Percentiles rank a stretch among this genome's conserved stretches.
Evolutionary conservation across 2,888 invertebrate genomes (phyloP).

Genomic region (Digitonthophagus gazella): DNA sequence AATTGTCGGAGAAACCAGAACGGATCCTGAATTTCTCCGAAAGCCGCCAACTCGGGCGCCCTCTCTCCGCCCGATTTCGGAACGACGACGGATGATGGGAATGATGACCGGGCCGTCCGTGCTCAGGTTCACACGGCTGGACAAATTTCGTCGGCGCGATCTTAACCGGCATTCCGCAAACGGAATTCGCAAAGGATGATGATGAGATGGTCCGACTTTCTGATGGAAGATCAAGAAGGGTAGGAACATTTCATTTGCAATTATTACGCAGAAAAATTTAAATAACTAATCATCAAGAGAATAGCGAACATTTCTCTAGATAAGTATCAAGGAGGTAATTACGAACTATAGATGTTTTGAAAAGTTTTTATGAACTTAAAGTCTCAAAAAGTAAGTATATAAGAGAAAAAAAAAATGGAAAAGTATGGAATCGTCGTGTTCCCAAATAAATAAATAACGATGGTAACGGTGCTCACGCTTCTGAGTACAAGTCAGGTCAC

Average conservation of each 20-base stretch:
- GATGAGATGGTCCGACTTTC: slow-evolving; percentile 19
- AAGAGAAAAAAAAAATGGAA: slow-evolving; percentile 6
- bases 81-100: slow-evolving; percentile 1
- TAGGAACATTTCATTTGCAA: too few species aligned
- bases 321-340: too few species aligned
- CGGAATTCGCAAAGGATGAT: slow-evolving; percentile 31
- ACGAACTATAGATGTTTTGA: too few species aligned
- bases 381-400: background rate
- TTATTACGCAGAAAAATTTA: too few species aligned
- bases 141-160: slow-evolving; percentile 32
- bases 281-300: too few species aligned
- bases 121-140: slow-evolving; percentile 31
- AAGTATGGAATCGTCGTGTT: too few species aligned
- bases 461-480: slow-evolving; percentile 26
- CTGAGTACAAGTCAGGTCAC: slow-evolving; percentile 5
- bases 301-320: too few species aligned
- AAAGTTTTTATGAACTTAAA: too few species aligned
- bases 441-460: slow-evolving; percentile 30
- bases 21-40: slow-evolving; percentile 8
- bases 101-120: slow-evolving; percentile 13
- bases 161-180: slow-evolving; percentile 29
- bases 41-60: slow-evolving; percentile 4
- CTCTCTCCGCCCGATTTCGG: background rate
- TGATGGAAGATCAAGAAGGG: too few species aligned
- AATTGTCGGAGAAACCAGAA: background rate